Conservation (phyloP, 1,140 invertebrate species). For the Aphelenchoides avenae region DNA sequence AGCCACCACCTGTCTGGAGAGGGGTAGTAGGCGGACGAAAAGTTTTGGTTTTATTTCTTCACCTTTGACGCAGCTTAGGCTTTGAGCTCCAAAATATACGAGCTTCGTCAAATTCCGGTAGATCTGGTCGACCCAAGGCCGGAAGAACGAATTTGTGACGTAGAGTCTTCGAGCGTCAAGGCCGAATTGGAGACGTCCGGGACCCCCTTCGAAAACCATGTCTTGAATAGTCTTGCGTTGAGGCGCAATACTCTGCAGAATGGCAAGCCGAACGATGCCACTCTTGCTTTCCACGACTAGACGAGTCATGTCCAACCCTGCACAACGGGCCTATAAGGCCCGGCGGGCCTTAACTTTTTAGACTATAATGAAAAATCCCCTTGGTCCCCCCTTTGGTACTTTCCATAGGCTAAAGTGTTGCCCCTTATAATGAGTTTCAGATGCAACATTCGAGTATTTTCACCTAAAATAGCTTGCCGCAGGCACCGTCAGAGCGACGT, state of each 20-base stretch:
- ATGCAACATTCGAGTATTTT: too few species aligned
- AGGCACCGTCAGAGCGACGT: too few species aligned
- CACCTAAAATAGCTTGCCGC: too few species aligned
- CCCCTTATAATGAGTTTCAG: too few species aligned
- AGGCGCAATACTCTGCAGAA: slow-evolving; percentile 28
- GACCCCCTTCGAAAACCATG: slow-evolving; percentile 70
- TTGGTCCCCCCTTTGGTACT: too few species aligned
- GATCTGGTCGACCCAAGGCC: slow-evolving; percentile 86
- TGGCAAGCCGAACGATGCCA: not conserved
- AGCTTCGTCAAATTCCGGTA: slow-evolving; percentile 77
- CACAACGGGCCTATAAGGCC: too few species aligned
- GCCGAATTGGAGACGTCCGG: slow-evolving; percentile 92
- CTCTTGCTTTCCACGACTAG: slow-evolving; percentile 22
- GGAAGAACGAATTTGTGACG: slow-evolving; percentile 80
- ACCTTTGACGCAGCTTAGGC: too few species aligned
- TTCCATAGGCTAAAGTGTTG: too few species aligned
- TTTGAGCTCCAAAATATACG: slow-evolving; percentile 55
- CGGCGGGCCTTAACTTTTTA: too few species aligned
- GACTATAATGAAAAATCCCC: too few species aligned
- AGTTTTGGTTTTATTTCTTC: slow-evolving; percentile 13
- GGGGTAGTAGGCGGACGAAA: slow-evolving; percentile 28
- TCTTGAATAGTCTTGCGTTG: slow-evolving; percentile 4
- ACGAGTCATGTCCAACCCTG: too few species aligned
- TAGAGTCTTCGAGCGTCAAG: slow-evolving; percentile 88
- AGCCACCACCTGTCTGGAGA: slow-evolving; percentile 14